These are phyloP conservation scores for Drosophila sp. DNA, from an alignment of 1,140 invertebrate genomes.

Conservation along the genomic window DNA sequence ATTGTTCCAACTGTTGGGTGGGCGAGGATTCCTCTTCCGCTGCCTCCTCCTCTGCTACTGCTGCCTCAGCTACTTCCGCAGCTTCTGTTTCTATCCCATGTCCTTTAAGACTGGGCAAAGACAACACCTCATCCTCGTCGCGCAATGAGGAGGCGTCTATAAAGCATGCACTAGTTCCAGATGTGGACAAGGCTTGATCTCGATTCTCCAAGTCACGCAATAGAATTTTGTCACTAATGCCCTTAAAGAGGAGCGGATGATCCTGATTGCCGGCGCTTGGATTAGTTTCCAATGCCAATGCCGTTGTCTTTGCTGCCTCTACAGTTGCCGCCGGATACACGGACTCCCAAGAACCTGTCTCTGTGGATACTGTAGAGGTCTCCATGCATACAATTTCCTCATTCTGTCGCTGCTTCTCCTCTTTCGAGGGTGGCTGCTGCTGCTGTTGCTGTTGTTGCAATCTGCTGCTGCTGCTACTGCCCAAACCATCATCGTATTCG, in stretches of 20 bases:
- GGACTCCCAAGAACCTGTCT: constrained; percentile 86
- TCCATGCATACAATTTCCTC: constrained; percentile 87
- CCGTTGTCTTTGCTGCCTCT: not conserved
- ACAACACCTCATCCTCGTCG: constrained; percentile 85
- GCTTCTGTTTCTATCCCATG: constrained; percentile 19
- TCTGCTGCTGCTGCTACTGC: constrained; percentile 16
- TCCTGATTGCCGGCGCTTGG: constrained; percentile 22
- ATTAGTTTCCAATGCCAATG: constrained; percentile 3
- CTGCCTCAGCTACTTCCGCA: constrained; percentile 17
- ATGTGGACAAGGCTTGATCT: constrained; percentile 60
- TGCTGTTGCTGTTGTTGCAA: not conserved
- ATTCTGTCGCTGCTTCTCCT: constrained; percentile 88
- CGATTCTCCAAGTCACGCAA: constrained; percentile 74
- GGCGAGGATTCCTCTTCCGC: constrained; percentile 49
- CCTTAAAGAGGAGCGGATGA: constrained; percentile 42
- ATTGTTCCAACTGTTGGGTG: constrained; percentile 72
- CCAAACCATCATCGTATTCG: not conserved
- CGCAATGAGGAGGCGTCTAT: constrained; percentile 89
- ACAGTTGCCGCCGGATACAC: constrained; percentile 82
- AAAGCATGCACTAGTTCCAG: constrained; percentile 85
- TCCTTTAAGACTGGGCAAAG: constrained; percentile 68
- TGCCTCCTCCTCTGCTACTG: constrained; percentile 10
- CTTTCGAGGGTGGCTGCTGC: constrained; percentile 84
- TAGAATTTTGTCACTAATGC: constrained; percentile 62
- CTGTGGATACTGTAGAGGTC: constrained; percentile 86